phyloP scores from a whole-genome alignment of 2,113 vertebrate species.

The Arenaria interpres region DNA sequence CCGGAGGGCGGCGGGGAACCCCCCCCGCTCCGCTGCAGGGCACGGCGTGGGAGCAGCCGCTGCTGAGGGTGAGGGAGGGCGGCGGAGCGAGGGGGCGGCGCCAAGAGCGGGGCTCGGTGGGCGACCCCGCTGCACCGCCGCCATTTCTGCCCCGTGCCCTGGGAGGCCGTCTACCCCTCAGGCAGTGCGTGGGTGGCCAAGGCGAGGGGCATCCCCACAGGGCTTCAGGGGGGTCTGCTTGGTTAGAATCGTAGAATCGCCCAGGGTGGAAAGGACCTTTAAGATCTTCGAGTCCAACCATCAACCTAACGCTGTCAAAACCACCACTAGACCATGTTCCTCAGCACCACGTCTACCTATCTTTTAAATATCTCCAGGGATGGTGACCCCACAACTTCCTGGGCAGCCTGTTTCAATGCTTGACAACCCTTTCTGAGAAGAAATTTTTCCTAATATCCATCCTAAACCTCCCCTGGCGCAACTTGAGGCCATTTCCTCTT shows the following conservation, averaged over 20 bases:
- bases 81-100: neutral
- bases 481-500: neutral
- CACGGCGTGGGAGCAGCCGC: neutral
- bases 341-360: neutral
- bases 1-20: neutral
- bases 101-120: neutral
- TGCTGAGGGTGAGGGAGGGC: neutral
- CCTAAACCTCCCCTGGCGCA: neutral
- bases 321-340: neutral
- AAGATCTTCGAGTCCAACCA: neutral
- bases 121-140: neutral
- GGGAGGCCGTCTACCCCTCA: too few relatives aligned
- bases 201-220: neutral
- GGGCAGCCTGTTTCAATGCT: neutral
- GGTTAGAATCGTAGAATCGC: neutral
- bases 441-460: neutral
- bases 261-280: neutral
- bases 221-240: accelerated
- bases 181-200: accelerated
- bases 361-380: neutral
- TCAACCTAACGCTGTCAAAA: neutral
- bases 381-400: neutral
- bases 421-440: neutral
- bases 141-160: accelerated
- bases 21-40: neutral